These are phyloP conservation scores for Pleuronectes platessa DNA, from an alignment of 2,113 vertebrate genomes.

Conservation along the genomic window DNA sequence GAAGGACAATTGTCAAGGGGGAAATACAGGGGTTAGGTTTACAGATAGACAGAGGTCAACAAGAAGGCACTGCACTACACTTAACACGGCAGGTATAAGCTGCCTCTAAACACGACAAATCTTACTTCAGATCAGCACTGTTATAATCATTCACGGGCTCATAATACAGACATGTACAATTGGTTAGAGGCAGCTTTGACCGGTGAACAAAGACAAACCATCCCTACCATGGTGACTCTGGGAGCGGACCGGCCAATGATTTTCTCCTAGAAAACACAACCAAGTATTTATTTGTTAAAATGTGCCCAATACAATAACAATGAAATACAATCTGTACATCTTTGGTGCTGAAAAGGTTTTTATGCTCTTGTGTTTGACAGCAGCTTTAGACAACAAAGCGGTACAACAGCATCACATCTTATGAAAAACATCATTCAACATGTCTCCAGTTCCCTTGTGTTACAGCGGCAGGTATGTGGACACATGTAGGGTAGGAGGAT, in stretches of 20 bases:
- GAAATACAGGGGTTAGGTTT: constrained; percentile 61
- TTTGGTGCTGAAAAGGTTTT: background rate
- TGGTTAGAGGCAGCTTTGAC: constrained; percentile 72
- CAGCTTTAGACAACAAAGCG: background rate
- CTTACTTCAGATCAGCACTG: background rate
- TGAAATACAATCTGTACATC: background rate
- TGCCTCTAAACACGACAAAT: constrained; percentile 68
- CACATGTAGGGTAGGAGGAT: background rate
- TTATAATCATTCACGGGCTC: constrained; percentile 7
- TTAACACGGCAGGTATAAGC: constrained; percentile 66
- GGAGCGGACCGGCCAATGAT: constrained; percentile 84
- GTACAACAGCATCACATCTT: background rate
- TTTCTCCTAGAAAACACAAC: constrained; percentile 86
- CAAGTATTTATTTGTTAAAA: constrained; percentile 63
- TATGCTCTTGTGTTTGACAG: background rate
- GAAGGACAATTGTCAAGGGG: constrained; percentile 48
- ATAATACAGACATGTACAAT: constrained; percentile 26
- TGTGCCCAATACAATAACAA: constrained; percentile 24
- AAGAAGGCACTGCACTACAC: constrained; percentile 69
- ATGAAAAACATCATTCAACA: constrained; percentile 13
- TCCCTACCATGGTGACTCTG: constrained; percentile 87
- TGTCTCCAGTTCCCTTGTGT: no score
- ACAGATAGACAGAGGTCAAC: constrained; percentile 29
- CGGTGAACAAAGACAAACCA: constrained; percentile 73
- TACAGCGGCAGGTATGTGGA: background rate